These are phyloP conservation scores for Lepus townsendii DNA, from an alignment of 2,797 vertebrate genomes.

Conservation along the genomic window DNA sequence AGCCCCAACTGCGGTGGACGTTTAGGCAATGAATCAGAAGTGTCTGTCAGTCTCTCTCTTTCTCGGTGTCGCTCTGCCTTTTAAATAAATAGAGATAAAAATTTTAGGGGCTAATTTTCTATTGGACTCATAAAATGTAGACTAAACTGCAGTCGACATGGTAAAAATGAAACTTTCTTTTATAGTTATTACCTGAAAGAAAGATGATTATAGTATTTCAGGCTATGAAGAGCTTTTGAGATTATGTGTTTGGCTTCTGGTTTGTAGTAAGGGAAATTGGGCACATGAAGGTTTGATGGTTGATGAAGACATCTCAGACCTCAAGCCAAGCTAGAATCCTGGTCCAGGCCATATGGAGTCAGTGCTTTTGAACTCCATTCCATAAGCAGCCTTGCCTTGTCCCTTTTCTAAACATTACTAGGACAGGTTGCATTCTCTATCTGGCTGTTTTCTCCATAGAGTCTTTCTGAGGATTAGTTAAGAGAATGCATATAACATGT, in stretches of 20 bases:
- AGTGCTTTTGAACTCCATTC: not conserved
- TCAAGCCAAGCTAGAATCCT: conserved; percentile 41
- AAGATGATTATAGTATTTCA: conserved; percentile 48
- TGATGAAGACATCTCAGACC: not conserved
- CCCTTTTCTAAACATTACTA: conserved; percentile 8
- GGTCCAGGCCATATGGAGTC: not conserved
- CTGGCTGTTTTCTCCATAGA: not conserved
- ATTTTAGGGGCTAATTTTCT: no score
- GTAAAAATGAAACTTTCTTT: conserved; percentile 35
- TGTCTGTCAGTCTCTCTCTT: no score
- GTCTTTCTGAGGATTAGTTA: conserved; percentile 35
- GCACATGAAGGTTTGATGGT: not conserved
- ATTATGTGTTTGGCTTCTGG: conserved; percentile 43
- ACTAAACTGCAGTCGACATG: conserved; percentile 4
- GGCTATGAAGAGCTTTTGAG: conserved; percentile 40
- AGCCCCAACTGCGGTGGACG: no score
- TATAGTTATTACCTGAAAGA: conserved; percentile 39
- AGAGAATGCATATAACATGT: not conserved
- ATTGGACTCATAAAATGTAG: conserved; percentile 55
- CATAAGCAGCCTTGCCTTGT: not conserved
- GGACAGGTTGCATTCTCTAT: conserved; percentile 4
- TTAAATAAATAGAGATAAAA: no score
- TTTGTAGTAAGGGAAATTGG: conserved; percentile 61
- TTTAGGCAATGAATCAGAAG: no score
- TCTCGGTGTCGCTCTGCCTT: no score